Evolutionary conservation across 1,140 invertebrate genomes (phyloP), one percentile per base, ranked within the genome.

Genomic region (Drosophila sulfurigaster): DNA sequence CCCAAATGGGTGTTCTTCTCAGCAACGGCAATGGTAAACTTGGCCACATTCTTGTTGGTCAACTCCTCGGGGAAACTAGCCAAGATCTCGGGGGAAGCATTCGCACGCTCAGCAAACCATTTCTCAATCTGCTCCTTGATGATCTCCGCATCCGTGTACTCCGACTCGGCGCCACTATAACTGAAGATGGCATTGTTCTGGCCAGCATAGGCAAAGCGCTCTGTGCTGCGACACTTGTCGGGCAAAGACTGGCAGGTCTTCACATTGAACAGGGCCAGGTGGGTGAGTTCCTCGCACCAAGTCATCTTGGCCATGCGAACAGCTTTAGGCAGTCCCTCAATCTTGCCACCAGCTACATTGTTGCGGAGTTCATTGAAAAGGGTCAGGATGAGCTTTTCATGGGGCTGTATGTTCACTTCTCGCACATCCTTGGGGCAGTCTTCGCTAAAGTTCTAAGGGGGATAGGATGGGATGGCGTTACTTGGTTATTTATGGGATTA

Each of bases 171-270:
- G n/a, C 75, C 75, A 63, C 71, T 74, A 41, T 78, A 88, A 41
- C 75, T 78, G 58, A 85, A 90, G 15, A 89, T 88, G 45, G 83
- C 83, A 43, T 83, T 88, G 54, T 86, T 90, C 69, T 90, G 86
- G n/a, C 86, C 86, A 1, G 86, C 81, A 51, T 86, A 90, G 3
- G 81, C 81, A 11, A 90, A 90, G 15, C 86, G 75, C 16, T 90
- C 86, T 0, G 86, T 90, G 67, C 85, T 90, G 79, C 86, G 86
- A 49, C 87, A 90, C 48, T 90, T 86, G 54, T 90, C 87, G 0
- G 87, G 77, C 13, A 86, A 4, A 5, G 79, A 79, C 8, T 75
- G 68, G 43, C 85, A 89, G 4, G 80, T 87, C 56, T 79, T 78
- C 0, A 81, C 83, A 45, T 89, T 89, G 1, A 70, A 66, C 0